Evolutionary conservation across 1,140 invertebrate genomes (phyloP).

Genomic region (Archivesica marissinica): DNA sequence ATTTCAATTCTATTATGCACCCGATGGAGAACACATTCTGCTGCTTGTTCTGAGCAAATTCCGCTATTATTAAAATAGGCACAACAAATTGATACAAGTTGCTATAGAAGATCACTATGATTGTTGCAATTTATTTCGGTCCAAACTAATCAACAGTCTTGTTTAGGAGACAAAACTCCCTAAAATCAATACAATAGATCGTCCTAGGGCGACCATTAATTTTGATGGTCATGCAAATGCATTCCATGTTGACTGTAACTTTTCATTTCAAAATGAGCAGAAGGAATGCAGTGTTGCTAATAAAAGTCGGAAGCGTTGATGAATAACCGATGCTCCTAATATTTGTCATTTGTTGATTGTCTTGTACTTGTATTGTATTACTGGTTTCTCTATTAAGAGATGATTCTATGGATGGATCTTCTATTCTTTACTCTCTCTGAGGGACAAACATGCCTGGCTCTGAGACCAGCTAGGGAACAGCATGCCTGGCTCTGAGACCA

Average conservation of each 20-base stretch:
- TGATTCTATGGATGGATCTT: too few species aligned
- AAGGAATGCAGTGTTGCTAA: constrained; percentile 43
- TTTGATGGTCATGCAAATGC: constrained; percentile 35
- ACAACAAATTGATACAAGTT: constrained; percentile 59
- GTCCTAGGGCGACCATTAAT: constrained; percentile 34
- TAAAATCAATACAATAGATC: constrained; percentile 18
- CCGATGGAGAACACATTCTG: constrained; percentile 5
- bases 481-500: too few species aligned
- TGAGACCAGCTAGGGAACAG: too few species aligned
- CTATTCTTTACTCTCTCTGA: too few species aligned
- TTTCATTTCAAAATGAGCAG: constrained; percentile 6
- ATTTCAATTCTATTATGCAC: constrained; percentile 39
- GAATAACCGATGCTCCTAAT: constrained; percentile 23
- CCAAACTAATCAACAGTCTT: constrained; percentile 48
- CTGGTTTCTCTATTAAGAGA: too few species aligned
- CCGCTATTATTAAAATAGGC: constrained; percentile 49
- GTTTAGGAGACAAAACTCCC: constrained; percentile 25
- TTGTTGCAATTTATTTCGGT: constrained; percentile 58
- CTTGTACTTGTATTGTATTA: background rate
- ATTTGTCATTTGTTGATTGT: constrained; percentile 49
- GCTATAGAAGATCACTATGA: constrained; percentile 30
- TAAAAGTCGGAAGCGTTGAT: constrained; percentile 42
- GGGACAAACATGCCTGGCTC: too few species aligned
- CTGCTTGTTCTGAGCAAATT: constrained; percentile 35
- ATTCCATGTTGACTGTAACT: constrained; percentile 13